Evolutionary conservation across 2,888 invertebrate genomes (phyloP).

Genomic region (Chrysolina haemoptera): DNA sequence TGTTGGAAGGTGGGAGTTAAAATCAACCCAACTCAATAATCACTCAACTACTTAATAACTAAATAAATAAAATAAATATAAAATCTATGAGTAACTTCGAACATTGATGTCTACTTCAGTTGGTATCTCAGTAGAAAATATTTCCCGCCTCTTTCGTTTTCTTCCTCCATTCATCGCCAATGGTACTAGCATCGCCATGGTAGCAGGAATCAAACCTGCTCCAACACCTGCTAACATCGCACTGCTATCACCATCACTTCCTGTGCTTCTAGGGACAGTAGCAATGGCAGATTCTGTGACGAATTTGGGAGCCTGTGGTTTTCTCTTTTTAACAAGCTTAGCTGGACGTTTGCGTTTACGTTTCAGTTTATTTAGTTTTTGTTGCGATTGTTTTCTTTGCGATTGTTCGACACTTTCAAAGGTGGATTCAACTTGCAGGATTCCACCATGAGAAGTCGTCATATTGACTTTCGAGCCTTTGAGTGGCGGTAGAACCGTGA

Average conservation of each 20-base stretch:
- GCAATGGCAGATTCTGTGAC: constrained; percentile 43
- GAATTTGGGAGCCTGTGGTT: constrained; percentile 38
- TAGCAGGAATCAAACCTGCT: constrained; percentile 85
- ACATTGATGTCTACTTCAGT: constrained; percentile 42
- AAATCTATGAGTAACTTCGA: constrained; percentile 34
- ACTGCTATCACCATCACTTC: constrained; percentile 71
- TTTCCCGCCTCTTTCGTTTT: constrained; percentile 57
- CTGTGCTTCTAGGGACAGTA: constrained; percentile 48
- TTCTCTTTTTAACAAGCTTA: constrained; percentile 46
- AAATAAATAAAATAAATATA: constrained; percentile 47
- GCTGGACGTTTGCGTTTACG: constrained; percentile 31
- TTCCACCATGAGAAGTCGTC: constrained; percentile 81
- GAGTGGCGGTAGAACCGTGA: constrained; percentile 82
- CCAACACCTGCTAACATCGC: constrained; percentile 82
- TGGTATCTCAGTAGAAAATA: constrained; percentile 4
- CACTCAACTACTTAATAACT: not conserved
- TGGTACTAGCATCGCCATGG: constrained; percentile 86
- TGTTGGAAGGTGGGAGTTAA: not conserved
- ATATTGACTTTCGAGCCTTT: constrained; percentile 76
- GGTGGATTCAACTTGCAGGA: constrained; percentile 82
- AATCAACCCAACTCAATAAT: not conserved
- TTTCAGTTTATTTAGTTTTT: constrained; percentile 61
- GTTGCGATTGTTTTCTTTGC: constrained; percentile 69
- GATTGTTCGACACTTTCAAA: constrained; percentile 80
- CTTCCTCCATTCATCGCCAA: constrained; percentile 79